These are phyloP conservation scores for Trimorus sp. DNA, from an alignment of 2,888 invertebrate genomes.

Conservation along the genomic window DNA sequence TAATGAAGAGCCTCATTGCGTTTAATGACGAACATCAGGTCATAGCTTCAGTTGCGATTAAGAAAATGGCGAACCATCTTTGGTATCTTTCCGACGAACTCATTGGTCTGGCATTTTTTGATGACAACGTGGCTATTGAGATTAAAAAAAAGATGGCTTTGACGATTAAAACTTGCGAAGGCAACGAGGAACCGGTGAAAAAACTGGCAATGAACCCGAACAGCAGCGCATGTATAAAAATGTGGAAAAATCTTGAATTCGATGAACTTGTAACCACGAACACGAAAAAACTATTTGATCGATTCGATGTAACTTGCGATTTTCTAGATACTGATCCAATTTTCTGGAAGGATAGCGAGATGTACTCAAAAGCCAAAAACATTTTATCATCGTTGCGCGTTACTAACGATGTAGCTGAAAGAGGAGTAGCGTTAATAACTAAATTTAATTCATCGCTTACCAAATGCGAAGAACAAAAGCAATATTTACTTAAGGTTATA, in stretches of 20 bases:
- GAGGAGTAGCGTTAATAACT: constrained; percentile 21
- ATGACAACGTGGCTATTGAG: constrained; percentile 3
- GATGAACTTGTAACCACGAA: constrained; percentile 12
- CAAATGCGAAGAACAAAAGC: constrained; percentile 25
- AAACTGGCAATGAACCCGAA: constrained; percentile 9
- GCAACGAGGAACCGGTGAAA: constrained; percentile 1
- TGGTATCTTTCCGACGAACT: constrained; percentile 31
- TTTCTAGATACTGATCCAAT: constrained; percentile 5
- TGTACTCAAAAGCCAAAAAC: constrained; percentile 7
- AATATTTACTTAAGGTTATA: constrained; percentile 23
- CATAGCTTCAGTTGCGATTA: constrained; percentile 14
- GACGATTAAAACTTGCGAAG: background rate
- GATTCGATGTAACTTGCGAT: constrained; percentile 14
- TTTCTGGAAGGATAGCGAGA: constrained; percentile 7
- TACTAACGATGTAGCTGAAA: constrained; percentile 23
- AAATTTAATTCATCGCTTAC: constrained; percentile 19
- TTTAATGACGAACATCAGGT: constrained; percentile 4
- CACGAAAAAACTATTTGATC: constrained; percentile 7
- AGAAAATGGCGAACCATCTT: constrained; percentile 36
- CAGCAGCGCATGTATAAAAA: background rate
- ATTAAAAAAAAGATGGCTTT: constrained; percentile 13
- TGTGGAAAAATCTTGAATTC: constrained; percentile 8
- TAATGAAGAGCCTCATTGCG: constrained; percentile 7
- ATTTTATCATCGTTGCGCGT: constrained; percentile 8
- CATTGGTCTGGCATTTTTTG: constrained; percentile 18